A percentile compares a stretch with the other conserved stretches of the same genome.
Evolutionary conservation across 1,140 invertebrate species (phyloP).

Genomic region (Fopius arisanus): DNA sequence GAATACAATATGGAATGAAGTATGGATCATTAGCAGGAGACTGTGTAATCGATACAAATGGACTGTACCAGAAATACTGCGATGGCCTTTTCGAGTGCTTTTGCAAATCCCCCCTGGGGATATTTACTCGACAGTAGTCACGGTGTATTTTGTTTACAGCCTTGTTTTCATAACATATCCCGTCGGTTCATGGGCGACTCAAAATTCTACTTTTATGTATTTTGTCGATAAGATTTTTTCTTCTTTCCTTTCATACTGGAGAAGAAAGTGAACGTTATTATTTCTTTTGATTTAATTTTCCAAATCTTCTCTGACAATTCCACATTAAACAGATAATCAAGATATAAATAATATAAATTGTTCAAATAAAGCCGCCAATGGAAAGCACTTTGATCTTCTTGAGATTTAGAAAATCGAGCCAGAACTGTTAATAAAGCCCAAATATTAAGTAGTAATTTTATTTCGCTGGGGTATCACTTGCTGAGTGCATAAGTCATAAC

Average conservation of each 20-base stretch:
- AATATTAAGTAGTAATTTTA: no score
- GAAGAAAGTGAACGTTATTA: no score
- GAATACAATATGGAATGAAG: conserved; percentile 22
- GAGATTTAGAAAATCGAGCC: no score
- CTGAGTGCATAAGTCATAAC: no score
- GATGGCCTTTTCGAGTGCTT: conserved; percentile 29
- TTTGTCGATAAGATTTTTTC: background rate
- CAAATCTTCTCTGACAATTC: no score
- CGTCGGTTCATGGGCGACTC: conserved; percentile 9
- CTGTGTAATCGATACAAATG: conserved; percentile 42
- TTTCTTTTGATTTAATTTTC: no score
- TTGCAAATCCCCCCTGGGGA: conserved; percentile 32
- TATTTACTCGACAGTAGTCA: conserved; percentile 45
- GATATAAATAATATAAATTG: no score
- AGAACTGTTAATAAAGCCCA: no score
- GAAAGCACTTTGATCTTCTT: no score
- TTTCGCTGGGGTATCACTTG: no score
- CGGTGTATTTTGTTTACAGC: conserved; percentile 47
- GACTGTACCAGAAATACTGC: conserved; percentile 9
- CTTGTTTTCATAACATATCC: conserved; percentile 47
- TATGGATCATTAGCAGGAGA: conserved; percentile 34
- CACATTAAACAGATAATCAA: no score
- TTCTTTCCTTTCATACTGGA: background rate
- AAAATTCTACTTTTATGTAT: background rate
- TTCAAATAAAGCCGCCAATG: no score